Percentiles rank a stretch among this genome's conserved stretches.
These are phyloP conservation scores for Schizaphis graminum DNA, from an alignment of 2,888 invertebrate species.

Conservation along the genomic window DNA sequence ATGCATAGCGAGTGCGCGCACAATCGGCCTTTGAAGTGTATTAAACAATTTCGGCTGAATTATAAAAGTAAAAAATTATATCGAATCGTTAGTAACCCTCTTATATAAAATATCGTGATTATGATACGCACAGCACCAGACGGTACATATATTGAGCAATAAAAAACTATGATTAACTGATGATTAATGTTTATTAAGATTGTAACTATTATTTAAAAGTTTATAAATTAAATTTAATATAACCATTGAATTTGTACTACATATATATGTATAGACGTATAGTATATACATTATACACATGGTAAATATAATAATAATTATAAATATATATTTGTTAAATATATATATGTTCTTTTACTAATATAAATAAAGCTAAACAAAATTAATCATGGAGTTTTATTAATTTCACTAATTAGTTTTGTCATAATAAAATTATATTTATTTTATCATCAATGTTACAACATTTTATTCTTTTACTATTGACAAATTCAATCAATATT, in stretches of 20 bases:
- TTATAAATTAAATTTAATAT: too few species aligned
- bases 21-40: conserved; percentile 35
- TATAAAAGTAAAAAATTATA: neutral
- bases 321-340: neutral
- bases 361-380: neutral
- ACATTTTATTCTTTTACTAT: neutral
- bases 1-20: neutral
- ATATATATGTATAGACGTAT: too few species aligned
- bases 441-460: neutral
- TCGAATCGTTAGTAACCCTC: neutral
- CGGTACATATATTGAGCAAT: neutral
- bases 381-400: neutral
- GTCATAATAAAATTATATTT: neutral
- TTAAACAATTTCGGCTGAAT: conserved; percentile 27
- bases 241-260: too few species aligned
- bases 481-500: neutral
- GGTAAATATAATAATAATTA: neutral
- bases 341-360: neutral
- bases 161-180: neutral
- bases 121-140: neutral
- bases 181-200: neutral
- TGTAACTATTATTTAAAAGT: neutral
- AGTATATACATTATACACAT: too few species aligned
- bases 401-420: neutral
- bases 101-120: neutral